Percentiles rank a stretch among this genome's conserved stretches.
Conservation (phyloP, 1,140 invertebrate species). For the Pantala flavescens region DNA sequence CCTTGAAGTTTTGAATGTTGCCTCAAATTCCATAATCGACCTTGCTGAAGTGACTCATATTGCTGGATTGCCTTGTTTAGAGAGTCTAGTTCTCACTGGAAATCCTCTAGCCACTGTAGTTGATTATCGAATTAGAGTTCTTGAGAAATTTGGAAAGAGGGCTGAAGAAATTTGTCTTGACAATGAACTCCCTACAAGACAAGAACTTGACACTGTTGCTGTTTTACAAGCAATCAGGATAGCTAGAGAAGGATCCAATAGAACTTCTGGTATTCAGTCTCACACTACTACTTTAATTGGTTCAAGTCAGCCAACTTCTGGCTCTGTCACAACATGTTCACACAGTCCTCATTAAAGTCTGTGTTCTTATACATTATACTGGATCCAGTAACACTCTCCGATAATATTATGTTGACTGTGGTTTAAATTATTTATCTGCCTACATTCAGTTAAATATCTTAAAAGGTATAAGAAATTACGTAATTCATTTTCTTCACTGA, state of each 20-base stretch:
- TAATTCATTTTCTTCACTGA: no score
- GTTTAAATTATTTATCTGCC: no score
- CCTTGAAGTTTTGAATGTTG: conserved; percentile 72
- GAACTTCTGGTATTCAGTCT: neutral
- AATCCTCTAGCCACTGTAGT: conserved; percentile 78
- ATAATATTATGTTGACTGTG: no score
- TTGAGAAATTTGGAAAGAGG: conserved; percentile 69
- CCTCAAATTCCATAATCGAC: conserved; percentile 69
- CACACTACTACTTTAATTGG: neutral
- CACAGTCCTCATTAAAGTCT: neutral
- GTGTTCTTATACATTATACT: neutral
- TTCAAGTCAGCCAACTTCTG: neutral
- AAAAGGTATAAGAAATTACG: no score
- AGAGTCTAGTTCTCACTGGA: conserved; percentile 71
- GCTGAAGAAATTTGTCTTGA: conserved; percentile 71
- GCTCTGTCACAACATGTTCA: neutral
- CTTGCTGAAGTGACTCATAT: conserved; percentile 73
- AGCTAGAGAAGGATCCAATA: conserved; percentile 45
- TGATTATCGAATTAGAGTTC: conserved; percentile 83
- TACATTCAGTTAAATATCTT: no score
- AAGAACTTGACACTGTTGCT: conserved; percentile 82
- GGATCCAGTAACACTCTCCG: no score
- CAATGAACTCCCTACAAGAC: conserved; percentile 72
- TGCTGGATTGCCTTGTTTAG: conserved; percentile 70
- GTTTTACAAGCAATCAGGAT: conserved; percentile 75